Evolutionary conservation across 2,113 vertebrate genomes (phyloP).

Genomic region (Hoplias malabaricus): DNA sequence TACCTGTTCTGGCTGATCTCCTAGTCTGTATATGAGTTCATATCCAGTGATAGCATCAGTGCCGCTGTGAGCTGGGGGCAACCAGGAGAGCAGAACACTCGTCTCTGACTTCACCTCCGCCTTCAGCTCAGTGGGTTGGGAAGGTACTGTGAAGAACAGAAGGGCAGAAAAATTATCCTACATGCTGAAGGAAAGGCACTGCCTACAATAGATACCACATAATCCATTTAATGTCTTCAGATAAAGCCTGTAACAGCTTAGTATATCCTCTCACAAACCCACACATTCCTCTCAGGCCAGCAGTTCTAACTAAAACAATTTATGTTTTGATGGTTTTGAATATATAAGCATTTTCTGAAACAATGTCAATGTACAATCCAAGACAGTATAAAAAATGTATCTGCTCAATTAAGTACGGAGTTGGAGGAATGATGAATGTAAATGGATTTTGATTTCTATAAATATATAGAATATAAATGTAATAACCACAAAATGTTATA

Average conservation of each 20-base stretch:
- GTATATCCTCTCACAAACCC: not conserved
- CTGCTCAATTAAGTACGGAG: too few species aligned
- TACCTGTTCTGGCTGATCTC: constrained; percentile 90
- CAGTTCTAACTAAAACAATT: not conserved
- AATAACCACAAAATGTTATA: too few species aligned
- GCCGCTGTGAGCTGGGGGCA: constrained; percentile 83
- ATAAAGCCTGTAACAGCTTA: not conserved
- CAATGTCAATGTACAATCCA: too few species aligned
- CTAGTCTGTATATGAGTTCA: constrained; percentile 88
- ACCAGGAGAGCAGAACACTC: constrained; percentile 93
- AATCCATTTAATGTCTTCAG: not conserved
- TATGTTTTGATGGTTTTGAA: too few species aligned
- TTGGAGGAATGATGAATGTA: too few species aligned
- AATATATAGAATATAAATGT: too few species aligned
- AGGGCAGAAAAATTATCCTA: not conserved
- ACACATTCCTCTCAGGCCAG: not conserved
- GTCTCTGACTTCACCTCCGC: constrained; percentile 97
- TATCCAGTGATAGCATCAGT: constrained; percentile 91
- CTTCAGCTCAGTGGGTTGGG: constrained; percentile 94
- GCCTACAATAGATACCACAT: not conserved
- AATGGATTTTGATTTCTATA: too few species aligned
- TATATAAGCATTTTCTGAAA: too few species aligned
- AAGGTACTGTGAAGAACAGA: constrained; percentile 79
- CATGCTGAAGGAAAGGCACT: not conserved
- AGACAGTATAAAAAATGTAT: too few species aligned